Percentiles rank a stretch among this genome's conserved stretches.
Conservation (phyloP, 2,113 vertebrate species). For the Lophius piscatorius region DNA sequence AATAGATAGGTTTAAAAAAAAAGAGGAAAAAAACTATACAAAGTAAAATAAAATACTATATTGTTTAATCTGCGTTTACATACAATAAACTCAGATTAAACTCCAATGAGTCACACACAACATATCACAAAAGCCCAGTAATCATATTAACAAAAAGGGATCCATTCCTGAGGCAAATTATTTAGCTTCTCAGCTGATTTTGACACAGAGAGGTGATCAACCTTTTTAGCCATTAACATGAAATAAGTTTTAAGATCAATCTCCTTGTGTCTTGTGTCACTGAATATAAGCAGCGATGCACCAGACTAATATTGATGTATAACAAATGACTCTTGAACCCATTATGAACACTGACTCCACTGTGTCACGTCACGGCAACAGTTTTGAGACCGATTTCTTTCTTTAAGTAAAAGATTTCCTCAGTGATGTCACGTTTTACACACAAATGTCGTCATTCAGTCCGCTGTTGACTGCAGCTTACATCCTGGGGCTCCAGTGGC, state of each 20-base stretch:
- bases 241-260: too few species aligned
- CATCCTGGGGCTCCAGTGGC: slow-evolving; percentile 90
- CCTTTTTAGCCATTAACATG: too few species aligned
- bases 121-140: slow-evolving; percentile 13
- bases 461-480: slow-evolving; percentile 74
- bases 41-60: too few species aligned
- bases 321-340: background rate
- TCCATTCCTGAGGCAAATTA: background rate
- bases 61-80: too few species aligned
- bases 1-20: too few species aligned
- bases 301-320: background rate
- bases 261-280: too few species aligned
- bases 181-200: too few species aligned
- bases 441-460: slow-evolving; percentile 36
- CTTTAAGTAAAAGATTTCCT: slow-evolving; percentile 14
- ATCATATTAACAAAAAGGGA: slow-evolving; percentile 8
- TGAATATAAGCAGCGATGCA: background rate
- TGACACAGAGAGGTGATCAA: too few species aligned
- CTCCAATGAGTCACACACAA: background rate
- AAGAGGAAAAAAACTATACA: too few species aligned
- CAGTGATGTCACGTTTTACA: slow-evolving; percentile 40
- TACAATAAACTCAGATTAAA: slow-evolving; percentile 12
- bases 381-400: background rate
- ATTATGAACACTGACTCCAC: slow-evolving; percentile 4
- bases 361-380: background rate